Evolutionary conservation across 2,113 vertebrate species (phyloP), one percentile per base, ranked within the genome.

Genomic region (Fulmarus glacialis): DNA sequence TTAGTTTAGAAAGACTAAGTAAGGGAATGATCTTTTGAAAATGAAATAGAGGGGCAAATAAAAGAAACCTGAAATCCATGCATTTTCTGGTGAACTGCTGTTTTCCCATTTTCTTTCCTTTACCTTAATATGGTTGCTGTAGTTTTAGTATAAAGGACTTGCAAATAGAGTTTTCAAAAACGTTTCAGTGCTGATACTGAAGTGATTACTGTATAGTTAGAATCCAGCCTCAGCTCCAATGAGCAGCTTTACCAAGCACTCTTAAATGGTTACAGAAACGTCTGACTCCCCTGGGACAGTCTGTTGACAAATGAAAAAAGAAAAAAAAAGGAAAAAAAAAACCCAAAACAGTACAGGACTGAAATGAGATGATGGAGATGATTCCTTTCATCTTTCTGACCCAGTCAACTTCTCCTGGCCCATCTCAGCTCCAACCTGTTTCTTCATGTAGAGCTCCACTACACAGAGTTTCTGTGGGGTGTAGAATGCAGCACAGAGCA

Each of bases 1-100:
- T 93, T 93, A 48, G 50, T 86, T 93, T 88, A 81, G 64, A 91
- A 87, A 74, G 66, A 66, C 40, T 85, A 81, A 94, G 79, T 70
- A 58, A 87, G 73, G 40, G 66, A 93, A 29, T 56, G 59, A 93
- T 90, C 45, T 71, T 90, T 83, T 70, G 56, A 56, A 94, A 96
- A 91, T 52, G 24, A 90, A 84, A 63, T 77, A 81, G 55, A 75
- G 32, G 15, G 12, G 24, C 24, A 95, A 82, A 91, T 70, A 45
- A 91, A 96, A 83, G 32, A 77, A 88, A 55, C 9, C 6, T 26
- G 36, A 87, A 95, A 91, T 64, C 56, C 56, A 58, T 42, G 55
- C 38, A 47, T 58, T 91, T 91, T 70, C 62, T 72, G 55, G 27
- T 80, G 50, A 52, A 55, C 34, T 1, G 3, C 34, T 93, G 16